Evolutionary conservation across 2,113 vertebrate genomes (phyloP).

Genomic region (Mobula hypostoma): DNA sequence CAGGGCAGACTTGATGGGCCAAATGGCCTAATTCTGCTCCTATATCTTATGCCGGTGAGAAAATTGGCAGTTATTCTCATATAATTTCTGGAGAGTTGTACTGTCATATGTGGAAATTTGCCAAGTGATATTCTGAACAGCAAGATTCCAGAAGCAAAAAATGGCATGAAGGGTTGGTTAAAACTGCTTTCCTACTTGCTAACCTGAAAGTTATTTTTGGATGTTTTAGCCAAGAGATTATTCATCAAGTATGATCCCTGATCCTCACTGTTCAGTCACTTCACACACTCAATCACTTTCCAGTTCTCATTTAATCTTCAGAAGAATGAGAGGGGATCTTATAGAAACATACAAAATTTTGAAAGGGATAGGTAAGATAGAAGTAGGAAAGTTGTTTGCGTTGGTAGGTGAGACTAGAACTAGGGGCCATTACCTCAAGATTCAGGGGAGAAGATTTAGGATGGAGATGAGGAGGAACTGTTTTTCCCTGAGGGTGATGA

Average conservation of each 20-base stretch:
- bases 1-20: no score
- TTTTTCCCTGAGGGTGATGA: no score
- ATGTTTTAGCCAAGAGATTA: background rate
- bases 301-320: background rate
- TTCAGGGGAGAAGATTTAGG: no score
- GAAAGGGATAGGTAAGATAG: no score
- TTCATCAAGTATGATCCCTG: background rate
- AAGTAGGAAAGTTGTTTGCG: no score
- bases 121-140: background rate
- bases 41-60: background rate
- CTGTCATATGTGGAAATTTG: background rate
- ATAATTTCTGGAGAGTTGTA: background rate
- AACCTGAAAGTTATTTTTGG: background rate
- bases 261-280: background rate
- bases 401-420: no score
- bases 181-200: background rate
- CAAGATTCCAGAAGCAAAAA: background rate
- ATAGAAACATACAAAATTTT: no score
- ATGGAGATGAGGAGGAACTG: no score
- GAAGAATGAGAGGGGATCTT: no score
- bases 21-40: no score
- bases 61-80: background rate
- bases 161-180: background rate
- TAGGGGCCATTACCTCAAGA: no score
- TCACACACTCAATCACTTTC: background rate